Evolutionary conservation across 2,113 vertebrate genomes (phyloP).

Genomic region (Pyxicephalus adspersus): DNA sequence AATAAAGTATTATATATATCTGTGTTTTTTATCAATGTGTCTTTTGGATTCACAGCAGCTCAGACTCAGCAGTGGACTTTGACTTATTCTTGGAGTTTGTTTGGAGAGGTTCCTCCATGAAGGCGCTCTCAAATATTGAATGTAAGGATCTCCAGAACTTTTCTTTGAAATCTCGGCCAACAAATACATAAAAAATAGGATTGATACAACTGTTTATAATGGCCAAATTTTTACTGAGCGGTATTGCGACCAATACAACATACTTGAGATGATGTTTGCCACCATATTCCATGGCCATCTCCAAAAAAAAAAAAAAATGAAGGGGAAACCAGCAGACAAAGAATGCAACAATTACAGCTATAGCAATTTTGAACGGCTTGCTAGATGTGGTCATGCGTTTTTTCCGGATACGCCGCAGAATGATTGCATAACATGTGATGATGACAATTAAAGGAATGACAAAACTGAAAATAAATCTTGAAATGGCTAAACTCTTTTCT

Average conservation of each 20-base stretch:
- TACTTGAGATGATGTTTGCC: slow-evolving; percentile 62
- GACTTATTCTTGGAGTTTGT: slow-evolving; percentile 62
- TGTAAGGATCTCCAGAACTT: slow-evolving; percentile 66
- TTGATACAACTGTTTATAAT: slow-evolving; percentile 92
- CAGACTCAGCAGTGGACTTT: slow-evolving; percentile 58
- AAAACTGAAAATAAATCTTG: slow-evolving; percentile 77
- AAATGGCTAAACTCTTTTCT: slow-evolving; percentile 65
- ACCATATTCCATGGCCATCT: slow-evolving; percentile 64
- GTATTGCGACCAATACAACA: slow-evolving; percentile 76
- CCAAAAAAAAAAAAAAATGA: slow-evolving; percentile 79
- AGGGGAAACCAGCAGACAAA: slow-evolving; percentile 88
- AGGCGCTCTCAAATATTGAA: slow-evolving; percentile 64
- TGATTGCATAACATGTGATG: slow-evolving; percentile 77
- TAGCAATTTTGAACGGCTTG: slow-evolving; percentile 85
- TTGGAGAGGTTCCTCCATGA: slow-evolving; percentile 63
- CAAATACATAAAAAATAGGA: slow-evolving; percentile 84
- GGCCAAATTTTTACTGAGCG: slow-evolving; percentile 83
- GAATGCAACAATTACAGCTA: slow-evolving; percentile 78
- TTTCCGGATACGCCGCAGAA: slow-evolving; percentile 74
- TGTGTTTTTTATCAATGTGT: background rate
- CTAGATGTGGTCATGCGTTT: slow-evolving; percentile 73
- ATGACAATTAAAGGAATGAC: slow-evolving; percentile 78
- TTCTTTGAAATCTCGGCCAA: slow-evolving; percentile 77
- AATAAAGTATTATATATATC: no score
- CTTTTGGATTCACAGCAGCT: background rate